phyloP scores from a whole-genome alignment of 2,888 invertebrate genomes.

The Ditylenchus weischeri region DNA sequence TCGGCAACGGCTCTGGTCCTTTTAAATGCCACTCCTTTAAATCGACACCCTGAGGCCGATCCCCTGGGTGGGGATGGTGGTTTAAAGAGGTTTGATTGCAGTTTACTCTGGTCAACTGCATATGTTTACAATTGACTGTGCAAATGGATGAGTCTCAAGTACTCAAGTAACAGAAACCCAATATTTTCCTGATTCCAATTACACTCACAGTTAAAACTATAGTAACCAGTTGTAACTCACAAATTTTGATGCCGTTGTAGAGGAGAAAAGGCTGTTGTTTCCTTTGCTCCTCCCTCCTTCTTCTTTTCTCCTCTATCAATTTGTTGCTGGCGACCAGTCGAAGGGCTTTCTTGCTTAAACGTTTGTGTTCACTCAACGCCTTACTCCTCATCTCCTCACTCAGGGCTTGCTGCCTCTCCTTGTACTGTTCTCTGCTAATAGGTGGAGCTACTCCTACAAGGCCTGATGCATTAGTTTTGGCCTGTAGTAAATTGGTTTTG shows the following conservation, averaged over 20 bases:
- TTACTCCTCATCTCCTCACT: no score
- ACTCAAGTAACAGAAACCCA: no score
- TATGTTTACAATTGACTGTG: no score
- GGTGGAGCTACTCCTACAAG: neutral
- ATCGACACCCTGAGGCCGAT: no score
- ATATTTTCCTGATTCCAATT: no score
- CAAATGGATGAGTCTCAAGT: no score
- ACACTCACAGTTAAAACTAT: no score
- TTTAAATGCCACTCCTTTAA: no score
- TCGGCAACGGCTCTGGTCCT: no score
- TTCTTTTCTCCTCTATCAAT: neutral
- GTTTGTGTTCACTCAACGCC: neutral
- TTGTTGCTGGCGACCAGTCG: neutral
- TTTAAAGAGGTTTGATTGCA: no score
- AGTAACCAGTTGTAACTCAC: neutral
- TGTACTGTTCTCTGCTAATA: neutral
- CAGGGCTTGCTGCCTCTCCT: neutral
- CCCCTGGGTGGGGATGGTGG: no score
- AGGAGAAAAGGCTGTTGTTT: slow-evolving; percentile 1
- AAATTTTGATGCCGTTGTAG: slow-evolving; percentile 3
- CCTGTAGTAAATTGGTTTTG: slow-evolving; percentile 2
- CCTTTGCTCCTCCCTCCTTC: neutral
- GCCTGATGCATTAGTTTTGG: neutral
- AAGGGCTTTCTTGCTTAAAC: neutral
- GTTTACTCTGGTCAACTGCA: no score